phyloP scores from a whole-genome alignment of 2,113 vertebrate species.

The Ailurus styani region DNA sequence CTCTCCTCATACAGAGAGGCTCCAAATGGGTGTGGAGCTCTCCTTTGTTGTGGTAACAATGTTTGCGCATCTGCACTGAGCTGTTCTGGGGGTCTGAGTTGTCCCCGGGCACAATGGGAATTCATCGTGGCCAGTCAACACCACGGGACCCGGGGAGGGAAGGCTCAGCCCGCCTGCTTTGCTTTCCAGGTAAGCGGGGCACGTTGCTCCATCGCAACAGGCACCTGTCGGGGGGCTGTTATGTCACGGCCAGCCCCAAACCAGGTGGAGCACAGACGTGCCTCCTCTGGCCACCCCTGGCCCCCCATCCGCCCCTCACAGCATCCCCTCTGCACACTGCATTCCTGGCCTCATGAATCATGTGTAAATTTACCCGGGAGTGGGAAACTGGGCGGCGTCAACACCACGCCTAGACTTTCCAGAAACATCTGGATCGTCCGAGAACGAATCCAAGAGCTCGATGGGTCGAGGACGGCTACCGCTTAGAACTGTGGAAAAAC shows the following conservation, averaged over 20 bases:
- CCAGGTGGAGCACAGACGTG: not conserved
- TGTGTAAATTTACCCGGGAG: not conserved
- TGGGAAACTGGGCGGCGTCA: not conserved
- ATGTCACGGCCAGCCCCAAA: rapidly evolving
- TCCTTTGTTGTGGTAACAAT: slow-evolving; percentile 65
- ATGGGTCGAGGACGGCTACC: not conserved
- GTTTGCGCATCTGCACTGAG: slow-evolving; percentile 56
- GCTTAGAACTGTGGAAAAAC: not conserved
- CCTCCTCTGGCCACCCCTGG: too few species aligned
- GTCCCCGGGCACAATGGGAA: slow-evolving; percentile 37
- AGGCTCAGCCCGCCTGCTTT: not conserved
- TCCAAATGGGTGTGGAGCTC: not conserved
- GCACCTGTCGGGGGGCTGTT: not conserved
- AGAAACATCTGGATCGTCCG: not conserved
- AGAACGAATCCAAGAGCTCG: not conserved
- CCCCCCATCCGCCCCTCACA: not conserved
- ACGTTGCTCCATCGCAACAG: not conserved
- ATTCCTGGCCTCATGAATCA: not conserved
- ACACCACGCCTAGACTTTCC: not conserved
- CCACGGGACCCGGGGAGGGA: not conserved
- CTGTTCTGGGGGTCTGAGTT: slow-evolving; percentile 45
- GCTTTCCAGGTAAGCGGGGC: not conserved
- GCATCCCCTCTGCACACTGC: too few species aligned
- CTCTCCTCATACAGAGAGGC: slow-evolving; percentile 30
- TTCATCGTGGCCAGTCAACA: not conserved